These are phyloP conservation scores for Phoebastria nigripes DNA, from an alignment of 2,797 vertebrate species.

Conservation along the genomic window DNA sequence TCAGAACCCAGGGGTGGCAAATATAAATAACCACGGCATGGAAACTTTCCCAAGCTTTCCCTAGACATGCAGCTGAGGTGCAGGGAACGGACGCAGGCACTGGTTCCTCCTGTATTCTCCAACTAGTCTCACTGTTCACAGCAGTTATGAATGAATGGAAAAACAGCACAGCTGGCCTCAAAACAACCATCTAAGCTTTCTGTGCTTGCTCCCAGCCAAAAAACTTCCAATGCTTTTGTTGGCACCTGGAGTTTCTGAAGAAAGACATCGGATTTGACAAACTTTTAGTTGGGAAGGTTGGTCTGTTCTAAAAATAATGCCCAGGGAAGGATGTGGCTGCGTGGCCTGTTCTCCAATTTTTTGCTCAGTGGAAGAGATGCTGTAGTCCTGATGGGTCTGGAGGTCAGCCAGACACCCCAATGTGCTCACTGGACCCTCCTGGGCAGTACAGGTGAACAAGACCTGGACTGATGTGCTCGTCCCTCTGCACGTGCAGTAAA, in stretches of 20 bases:
- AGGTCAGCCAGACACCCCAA: not conserved
- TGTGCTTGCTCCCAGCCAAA: constrained; percentile 13
- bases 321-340: not conserved
- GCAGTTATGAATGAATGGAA: not conserved
- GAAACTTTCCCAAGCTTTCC: constrained; percentile 14
- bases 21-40: constrained; percentile 8
- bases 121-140: not conserved
- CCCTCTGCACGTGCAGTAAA: not conserved
- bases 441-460: accelerated
- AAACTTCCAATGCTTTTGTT: not conserved
- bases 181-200: not conserved
- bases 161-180: constrained; percentile 37
- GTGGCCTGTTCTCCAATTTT: not conserved
- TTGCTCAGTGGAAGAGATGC: not conserved
- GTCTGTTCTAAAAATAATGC: not conserved
- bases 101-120: not conserved
- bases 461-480: accelerated
- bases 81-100: not conserved
- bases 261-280: not conserved
- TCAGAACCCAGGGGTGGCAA: constrained; percentile 26
- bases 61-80: not conserved
- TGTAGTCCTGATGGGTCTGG: not conserved
- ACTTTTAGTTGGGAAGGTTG: not conserved
- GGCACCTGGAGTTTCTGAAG: constrained; percentile 18
- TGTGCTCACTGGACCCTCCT: not conserved